Evolutionary conservation across 2,113 vertebrate species (phyloP).

Genomic region (Siniperca chuatsi): DNA sequence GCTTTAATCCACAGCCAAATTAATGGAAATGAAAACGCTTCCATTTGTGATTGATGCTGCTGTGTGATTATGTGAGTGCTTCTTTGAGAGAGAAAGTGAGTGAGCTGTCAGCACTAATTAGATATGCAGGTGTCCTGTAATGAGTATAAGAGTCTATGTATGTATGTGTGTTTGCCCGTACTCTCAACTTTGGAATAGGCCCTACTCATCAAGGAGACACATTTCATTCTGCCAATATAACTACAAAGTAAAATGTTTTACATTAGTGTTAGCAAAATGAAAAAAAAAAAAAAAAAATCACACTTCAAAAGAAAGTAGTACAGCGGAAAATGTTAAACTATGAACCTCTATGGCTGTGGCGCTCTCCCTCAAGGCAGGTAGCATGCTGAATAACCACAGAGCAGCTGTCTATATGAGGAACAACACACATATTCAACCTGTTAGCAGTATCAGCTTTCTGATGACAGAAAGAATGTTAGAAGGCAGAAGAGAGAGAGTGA

Average conservation of each 20-base stretch:
- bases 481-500: neutral
- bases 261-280: constrained; percentile 47
- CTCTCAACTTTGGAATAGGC: constrained; percentile 35
- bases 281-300: constrained; percentile 9
- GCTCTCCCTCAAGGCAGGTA: constrained; percentile 13
- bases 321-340: constrained; percentile 2
- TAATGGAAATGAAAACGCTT: constrained; percentile 82
- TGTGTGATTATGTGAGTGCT: constrained; percentile 38
- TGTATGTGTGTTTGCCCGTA: constrained; percentile 4
- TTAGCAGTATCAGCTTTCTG: constrained; percentile 24
- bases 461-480: neutral
- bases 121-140: constrained; percentile 68
- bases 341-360: constrained; percentile 28
- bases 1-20: constrained; percentile 83
- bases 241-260: constrained; percentile 65
- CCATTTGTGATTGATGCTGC: constrained; percentile 78
- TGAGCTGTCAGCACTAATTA: constrained; percentile 73
- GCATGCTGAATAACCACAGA: constrained; percentile 34
- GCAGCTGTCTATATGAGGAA: constrained; percentile 31
- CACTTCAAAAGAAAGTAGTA: constrained; percentile 50
- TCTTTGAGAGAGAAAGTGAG: constrained; percentile 41
- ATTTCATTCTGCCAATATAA: constrained; percentile 41
- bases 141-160: constrained; percentile 23
- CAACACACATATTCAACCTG: constrained; percentile 10
- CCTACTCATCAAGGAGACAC: constrained; percentile 48